Conservation (phyloP, 2,888 invertebrate species). For the Poecilobothrus nobilitatus region DNA sequence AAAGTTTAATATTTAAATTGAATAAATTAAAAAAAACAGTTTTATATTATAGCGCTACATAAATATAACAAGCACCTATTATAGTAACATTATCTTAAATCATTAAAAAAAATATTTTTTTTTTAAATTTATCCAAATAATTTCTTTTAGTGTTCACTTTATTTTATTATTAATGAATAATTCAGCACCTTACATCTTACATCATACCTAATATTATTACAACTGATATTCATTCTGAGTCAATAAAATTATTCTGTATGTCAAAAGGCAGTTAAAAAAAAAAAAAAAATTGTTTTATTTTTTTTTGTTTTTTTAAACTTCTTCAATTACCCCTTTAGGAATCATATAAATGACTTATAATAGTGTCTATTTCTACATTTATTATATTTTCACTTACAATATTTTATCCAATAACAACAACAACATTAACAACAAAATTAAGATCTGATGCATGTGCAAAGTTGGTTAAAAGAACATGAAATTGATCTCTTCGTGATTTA, state of each 20-base stretch:
- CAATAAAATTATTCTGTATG: slow-evolving; percentile 6
- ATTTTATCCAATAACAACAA: neutral
- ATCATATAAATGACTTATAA: neutral
- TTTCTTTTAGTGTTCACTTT: neutral
- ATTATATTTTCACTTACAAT: neutral
- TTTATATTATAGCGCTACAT: too few species aligned
- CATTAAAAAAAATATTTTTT: too few species aligned
- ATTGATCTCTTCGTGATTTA: slow-evolving; percentile 1
- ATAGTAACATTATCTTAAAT: too few species aligned
- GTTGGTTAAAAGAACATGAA: neutral
- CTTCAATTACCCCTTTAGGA: neutral
- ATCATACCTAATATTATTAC: neutral
- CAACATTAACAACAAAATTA: neutral
- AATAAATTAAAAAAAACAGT: too few species aligned
- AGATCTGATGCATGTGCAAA: neutral
- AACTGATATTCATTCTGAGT: slow-evolving; percentile 4
- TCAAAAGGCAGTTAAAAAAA: neutral
- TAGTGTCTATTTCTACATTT: neutral
- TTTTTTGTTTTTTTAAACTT: neutral
- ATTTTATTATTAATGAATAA: neutral
- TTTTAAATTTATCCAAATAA: too few species aligned
- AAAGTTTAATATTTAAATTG: too few species aligned
- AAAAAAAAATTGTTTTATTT: too few species aligned
- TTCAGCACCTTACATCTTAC: slow-evolving; percentile 6
- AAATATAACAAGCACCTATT: too few species aligned